phyloP scores from a whole-genome alignment of 1,140 invertebrate genomes.

The Littorina saxatilis region DNA sequence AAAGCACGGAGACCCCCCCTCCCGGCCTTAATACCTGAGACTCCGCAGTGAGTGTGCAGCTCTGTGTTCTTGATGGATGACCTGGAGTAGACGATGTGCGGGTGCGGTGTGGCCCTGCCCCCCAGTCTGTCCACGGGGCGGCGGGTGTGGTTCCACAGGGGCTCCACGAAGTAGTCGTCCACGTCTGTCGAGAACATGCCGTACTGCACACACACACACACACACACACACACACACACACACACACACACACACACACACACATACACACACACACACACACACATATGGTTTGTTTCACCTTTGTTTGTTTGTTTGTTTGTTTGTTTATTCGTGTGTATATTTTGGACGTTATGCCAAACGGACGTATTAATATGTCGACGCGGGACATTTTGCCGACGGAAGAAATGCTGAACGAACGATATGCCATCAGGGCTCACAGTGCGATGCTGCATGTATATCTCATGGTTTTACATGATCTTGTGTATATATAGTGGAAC shows the following conservation, averaged over 20 bases:
- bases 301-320: no score
- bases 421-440: no score
- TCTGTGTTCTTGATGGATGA: conserved; percentile 60
- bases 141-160: conserved; percentile 69
- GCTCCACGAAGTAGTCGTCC: conserved; percentile 72
- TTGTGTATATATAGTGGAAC: no score
- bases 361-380: no score
- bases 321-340: no score
- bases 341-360: no score
- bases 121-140: conserved; percentile 42
- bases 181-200: conserved; percentile 68
- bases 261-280: background rate
- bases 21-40: conserved; percentile 55
- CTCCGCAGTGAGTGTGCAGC: conserved; percentile 58
- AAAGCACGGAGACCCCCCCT: no score
- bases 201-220: conserved; percentile 54
- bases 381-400: no score
- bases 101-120: conserved; percentile 50
- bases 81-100: conserved; percentile 69
- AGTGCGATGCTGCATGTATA: no score
- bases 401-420: no score
- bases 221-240: background rate
- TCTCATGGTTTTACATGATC: no score
- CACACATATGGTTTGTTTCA: no score
- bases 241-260: background rate